These are phyloP conservation scores for Drosophila albomicans DNA, from an alignment of 1,140 invertebrate genomes.

Conservation along the genomic window DNA sequence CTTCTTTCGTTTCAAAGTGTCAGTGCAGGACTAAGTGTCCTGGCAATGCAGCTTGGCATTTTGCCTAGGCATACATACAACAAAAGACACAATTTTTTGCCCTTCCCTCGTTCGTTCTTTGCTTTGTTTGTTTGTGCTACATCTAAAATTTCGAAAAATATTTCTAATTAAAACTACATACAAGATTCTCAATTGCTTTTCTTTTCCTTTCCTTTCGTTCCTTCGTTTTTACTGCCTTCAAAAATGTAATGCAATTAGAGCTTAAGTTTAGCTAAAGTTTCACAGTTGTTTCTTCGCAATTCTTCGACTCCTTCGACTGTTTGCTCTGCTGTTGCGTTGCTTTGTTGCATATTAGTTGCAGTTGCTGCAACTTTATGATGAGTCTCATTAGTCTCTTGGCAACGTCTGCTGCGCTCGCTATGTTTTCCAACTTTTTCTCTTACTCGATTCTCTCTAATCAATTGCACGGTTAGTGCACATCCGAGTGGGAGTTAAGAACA, in stretches of 20 bases:
- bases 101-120: background rate
- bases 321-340: slow-evolving; percentile 16
- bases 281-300: background rate
- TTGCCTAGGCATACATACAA: slow-evolving; percentile 58
- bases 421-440: background rate
- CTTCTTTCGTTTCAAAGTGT: background rate
- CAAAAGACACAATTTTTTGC: slow-evolving; percentile 41
- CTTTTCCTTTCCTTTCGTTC: slow-evolving; percentile 30
- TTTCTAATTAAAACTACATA: slow-evolving; percentile 75
- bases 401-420: slow-evolving; percentile 18
- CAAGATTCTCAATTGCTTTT: slow-evolving; percentile 49
- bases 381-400: slow-evolving; percentile 60
- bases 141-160: slow-evolving; percentile 65
- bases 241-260: slow-evolving; percentile 53
- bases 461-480: background rate
- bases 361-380: slow-evolving; percentile 58
- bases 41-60: slow-evolving; percentile 58
- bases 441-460: slow-evolving; percentile 12
- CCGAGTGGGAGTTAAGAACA: background rate
- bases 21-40: slow-evolving; percentile 39
- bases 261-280: slow-evolving; percentile 41
- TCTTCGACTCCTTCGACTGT: background rate
- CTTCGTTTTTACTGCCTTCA: slow-evolving; percentile 31
- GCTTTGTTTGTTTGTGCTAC: slow-evolving; percentile 28
- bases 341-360: slow-evolving; percentile 44